phyloP scores from a whole-genome alignment of 1,140 invertebrate species.

The Vollenhovia emeryi region DNA sequence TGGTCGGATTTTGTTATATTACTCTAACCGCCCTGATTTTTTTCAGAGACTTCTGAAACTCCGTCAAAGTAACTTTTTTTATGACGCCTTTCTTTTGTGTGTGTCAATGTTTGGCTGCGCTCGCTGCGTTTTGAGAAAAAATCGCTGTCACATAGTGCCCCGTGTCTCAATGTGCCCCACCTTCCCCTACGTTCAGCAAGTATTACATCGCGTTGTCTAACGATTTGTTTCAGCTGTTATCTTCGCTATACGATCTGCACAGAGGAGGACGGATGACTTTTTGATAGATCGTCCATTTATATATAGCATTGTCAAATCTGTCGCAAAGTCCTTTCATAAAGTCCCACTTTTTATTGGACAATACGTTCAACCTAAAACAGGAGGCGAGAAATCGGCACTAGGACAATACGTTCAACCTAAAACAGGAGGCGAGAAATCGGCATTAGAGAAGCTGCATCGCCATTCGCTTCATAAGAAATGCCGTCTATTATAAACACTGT shows the following conservation, averaged over 20 bases:
- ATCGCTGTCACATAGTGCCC: too few species aligned
- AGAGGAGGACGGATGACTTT: background rate
- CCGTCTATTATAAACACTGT: background rate
- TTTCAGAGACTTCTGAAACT: too few species aligned
- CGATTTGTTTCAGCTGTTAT: background rate
- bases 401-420: background rate
- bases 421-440: background rate
- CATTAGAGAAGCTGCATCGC: background rate
- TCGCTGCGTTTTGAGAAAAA: too few species aligned
- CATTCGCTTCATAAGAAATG: background rate
- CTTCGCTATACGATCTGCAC: background rate
- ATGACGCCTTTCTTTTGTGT: too few species aligned
- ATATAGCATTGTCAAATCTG: conserved; percentile 10
- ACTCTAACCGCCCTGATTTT: too few species aligned
- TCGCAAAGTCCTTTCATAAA: background rate
- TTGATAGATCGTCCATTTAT: background rate
- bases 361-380: background rate
- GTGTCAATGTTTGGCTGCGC: too few species aligned
- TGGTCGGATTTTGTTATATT: too few species aligned
- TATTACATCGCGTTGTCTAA: conserved; percentile 8
- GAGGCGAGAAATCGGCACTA: background rate
- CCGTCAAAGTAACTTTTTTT: too few species aligned
- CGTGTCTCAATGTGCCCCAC: too few species aligned
- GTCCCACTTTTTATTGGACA: background rate
- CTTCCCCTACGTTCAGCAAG: too few species aligned